Evolutionary conservation across 2,888 invertebrate species (phyloP), one percentile per base, ranked within the genome.

Genomic region (Amblyteles armatorius): DNA sequence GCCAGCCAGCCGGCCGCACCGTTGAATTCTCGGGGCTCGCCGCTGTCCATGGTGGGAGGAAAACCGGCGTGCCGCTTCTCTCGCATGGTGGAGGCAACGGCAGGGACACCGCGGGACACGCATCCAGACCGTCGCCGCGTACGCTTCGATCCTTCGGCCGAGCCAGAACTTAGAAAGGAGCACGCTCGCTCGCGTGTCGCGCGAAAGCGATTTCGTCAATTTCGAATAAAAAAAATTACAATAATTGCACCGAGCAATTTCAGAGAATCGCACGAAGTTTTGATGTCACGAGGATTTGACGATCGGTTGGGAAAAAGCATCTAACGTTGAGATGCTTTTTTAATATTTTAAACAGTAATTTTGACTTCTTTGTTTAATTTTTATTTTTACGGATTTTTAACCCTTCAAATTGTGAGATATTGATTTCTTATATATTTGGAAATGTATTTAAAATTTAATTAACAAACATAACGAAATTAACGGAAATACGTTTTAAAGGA

Each of bases 1-100:
- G 83, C 74, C 74, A 76, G 79, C 76, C 76, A 60, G 81, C 84
- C 81, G 78, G 68, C 81, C 78, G 74, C 79, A 79, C 85, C 71
- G 85, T 82, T 82, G 67, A 76, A 79, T 85, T 85, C 82, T 85
- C 63, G 40, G 68, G 71, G 29, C 63, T 63, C 79, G 82, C 60
- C 68, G 19, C 50, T 19, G 52, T 65, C n/a, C 44, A 50, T 71
- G 84, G 84, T 84, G 84, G 84, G 84, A 84, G 84, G 78, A 79
- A 84, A 84, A 82, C 82, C 84, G 82, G 84, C 84, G 78, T 78
- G 77, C 77, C 48, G 55, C 63, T 63, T 33, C 77, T 72, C 67
- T 60, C 69, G 78, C 82, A 55, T 80, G 77, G 48, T 77, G 55
- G 57, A 74, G 63, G 63, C 72, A 26, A 11, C 60, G 73, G 55